Percentiles rank a stretch among this genome's conserved stretches.
Conservation (phyloP, 1,140 invertebrate genomes). For the Macrobrachium rosenbergii region DNA sequence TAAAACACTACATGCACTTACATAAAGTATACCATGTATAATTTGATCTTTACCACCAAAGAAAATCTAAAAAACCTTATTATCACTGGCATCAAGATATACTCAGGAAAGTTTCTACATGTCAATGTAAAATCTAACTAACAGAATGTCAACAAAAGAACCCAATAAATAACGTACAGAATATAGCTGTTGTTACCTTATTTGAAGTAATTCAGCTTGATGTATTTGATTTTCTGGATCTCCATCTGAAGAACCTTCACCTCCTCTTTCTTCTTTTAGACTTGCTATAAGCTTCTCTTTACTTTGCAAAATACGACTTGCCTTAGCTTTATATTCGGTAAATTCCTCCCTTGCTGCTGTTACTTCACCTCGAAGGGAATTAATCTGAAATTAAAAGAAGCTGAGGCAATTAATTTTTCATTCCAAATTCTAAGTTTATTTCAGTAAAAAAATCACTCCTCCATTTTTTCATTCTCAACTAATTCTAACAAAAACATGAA, state of each 20-base stretch:
- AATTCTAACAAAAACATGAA: too few species aligned
- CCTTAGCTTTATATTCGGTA: conserved; percentile 80
- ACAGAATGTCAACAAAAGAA: too few species aligned
- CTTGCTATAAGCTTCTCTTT: conserved; percentile 83
- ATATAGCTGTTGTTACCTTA: conserved; percentile 67
- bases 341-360: conserved; percentile 76
- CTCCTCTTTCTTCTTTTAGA: conserved; percentile 73
- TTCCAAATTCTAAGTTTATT: background rate
- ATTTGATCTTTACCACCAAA: too few species aligned
- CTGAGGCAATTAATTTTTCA: background rate
- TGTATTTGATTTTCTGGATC: conserved; percentile 67
- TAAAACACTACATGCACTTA: too few species aligned
- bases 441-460: too few species aligned
- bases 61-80: too few species aligned
- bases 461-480: too few species aligned
- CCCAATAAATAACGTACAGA: too few species aligned
- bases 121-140: too few species aligned
- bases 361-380: conserved; percentile 66
- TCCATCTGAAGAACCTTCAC: conserved; percentile 68
- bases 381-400: conserved; percentile 34
- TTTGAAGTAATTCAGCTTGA: conserved; percentile 71
- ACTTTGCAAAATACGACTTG: conserved; percentile 81
- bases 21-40: too few species aligned
- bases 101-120: too few species aligned
- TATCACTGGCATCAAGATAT: too few species aligned